phyloP scores from a whole-genome alignment of 2,888 invertebrate genomes.

The Corbicula japonica region DNA sequence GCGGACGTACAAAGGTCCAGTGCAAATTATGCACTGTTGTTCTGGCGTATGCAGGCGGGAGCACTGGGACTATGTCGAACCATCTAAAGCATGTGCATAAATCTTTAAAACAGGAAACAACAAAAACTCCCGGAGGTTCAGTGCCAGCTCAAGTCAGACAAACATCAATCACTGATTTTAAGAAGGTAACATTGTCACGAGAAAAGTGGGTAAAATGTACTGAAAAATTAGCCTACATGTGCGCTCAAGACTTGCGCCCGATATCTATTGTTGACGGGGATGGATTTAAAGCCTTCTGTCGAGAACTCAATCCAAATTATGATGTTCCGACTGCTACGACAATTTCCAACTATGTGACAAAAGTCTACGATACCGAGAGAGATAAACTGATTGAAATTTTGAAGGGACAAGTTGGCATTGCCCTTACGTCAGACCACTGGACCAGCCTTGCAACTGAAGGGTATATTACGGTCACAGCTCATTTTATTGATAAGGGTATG shows the following conservation, averaged over 20 bases:
- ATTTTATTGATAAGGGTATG: not conserved
- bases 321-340: not conserved
- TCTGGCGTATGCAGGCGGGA: no score
- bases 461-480: slow-evolving; percentile 9
- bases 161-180: no score
- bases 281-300: slow-evolving; percentile 4
- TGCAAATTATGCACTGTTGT: no score
- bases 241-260: slow-evolving; percentile 10
- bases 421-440: slow-evolving; percentile 22
- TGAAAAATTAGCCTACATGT: slow-evolving; percentile 10
- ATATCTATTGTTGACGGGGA: slow-evolving; percentile 11
- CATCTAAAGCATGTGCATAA: no score
- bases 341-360: slow-evolving; percentile 9
- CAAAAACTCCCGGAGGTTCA: no score
- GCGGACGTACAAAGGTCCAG: no score
- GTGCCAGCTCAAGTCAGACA: no score
- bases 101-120: no score
- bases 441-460: slow-evolving; percentile 1
- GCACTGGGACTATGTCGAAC: no score
- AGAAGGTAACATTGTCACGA: no score
- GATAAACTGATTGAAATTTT: not conserved
- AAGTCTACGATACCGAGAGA: slow-evolving; percentile 4
- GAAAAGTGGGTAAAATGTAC: no score
- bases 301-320: slow-evolving; percentile 7
- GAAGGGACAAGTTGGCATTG: not conserved